Conservation (phyloP, 2,888 invertebrate species). For the Chrysolina americana region DNA sequence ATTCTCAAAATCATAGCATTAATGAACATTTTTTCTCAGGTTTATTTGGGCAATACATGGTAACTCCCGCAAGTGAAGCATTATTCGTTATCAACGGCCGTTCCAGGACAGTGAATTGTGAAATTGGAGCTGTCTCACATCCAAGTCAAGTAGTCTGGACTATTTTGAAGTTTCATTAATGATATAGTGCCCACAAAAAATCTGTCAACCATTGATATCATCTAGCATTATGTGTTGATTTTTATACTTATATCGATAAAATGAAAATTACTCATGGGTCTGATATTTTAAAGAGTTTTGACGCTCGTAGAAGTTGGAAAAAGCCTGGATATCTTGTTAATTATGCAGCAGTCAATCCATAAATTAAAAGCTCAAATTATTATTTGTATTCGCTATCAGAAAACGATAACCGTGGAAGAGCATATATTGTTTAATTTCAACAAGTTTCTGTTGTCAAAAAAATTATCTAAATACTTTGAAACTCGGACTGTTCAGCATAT, state of each 20-base stretch:
- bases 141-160: constrained; percentile 79
- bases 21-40: constrained; percentile 64
- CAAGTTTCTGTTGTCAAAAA: constrained; percentile 1
- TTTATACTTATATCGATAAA: constrained; percentile 8
- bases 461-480: neutral
- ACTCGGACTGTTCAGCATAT: constrained; percentile 4
- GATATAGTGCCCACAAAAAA: constrained; percentile 5
- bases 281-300: neutral
- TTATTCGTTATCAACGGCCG: constrained; percentile 81
- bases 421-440: neutral
- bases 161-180: constrained; percentile 73
- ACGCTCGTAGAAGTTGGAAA: neutral
- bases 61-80: constrained; percentile 80
- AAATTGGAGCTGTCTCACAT: constrained; percentile 79
- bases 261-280: neutral
- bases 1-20: too few relatives aligned
- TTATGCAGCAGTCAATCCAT: neutral
- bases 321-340: neutral
- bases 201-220: constrained; percentile 25
- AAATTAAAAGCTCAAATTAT: neutral
- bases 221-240: constrained; percentile 2
- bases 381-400: neutral
- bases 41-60: constrained; percentile 81
- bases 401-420: neutral
- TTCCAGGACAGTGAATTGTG: constrained; percentile 81